Conservation (phyloP, 2,113 vertebrate species). For the Romanogobio albipinnatus region DNA sequence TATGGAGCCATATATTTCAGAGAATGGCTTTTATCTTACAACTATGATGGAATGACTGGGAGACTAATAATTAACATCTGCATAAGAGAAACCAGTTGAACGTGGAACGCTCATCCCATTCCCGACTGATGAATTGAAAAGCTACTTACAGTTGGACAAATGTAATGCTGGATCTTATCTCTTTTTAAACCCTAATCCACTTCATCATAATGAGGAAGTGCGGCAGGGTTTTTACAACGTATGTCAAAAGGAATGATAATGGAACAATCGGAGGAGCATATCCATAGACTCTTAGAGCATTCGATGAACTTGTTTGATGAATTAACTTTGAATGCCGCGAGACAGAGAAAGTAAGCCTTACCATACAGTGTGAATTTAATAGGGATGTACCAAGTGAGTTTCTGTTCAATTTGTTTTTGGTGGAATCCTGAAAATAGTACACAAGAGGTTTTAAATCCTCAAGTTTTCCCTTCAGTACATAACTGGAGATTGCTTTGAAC, state of each 20-base stretch:
- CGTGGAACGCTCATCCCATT: not conserved
- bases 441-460: constrained; percentile 3
- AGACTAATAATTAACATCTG: constrained; percentile 5
- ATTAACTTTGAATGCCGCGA: not conserved
- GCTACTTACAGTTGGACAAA: constrained; percentile 22
- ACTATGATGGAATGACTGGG: not conserved
- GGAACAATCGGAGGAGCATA: constrained; percentile 10
- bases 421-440: constrained; percentile 4
- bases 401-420: not conserved
- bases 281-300: constrained; percentile 6
- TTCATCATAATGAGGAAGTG: constrained; percentile 7
- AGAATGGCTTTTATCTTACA: constrained; percentile 14
- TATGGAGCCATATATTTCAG: constrained; percentile 57
- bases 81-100: constrained; percentile 31
- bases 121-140: constrained; percentile 1
- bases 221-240: not conserved
- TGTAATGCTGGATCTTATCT: constrained; percentile 18
- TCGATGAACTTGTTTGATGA: not conserved
- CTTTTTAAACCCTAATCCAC: constrained; percentile 31
- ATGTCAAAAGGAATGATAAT: not conserved
- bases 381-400: constrained; percentile 20
- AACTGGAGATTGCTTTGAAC: constrained; percentile 17
- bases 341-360: constrained; percentile 29
- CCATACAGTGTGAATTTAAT: constrained; percentile 31
- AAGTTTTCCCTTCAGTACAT: constrained; percentile 30